Evolutionary conservation across 2,797 vertebrate species (phyloP), one percentile per base, ranked within the genome.

Genomic region (Coregonus suidteri): DNA sequence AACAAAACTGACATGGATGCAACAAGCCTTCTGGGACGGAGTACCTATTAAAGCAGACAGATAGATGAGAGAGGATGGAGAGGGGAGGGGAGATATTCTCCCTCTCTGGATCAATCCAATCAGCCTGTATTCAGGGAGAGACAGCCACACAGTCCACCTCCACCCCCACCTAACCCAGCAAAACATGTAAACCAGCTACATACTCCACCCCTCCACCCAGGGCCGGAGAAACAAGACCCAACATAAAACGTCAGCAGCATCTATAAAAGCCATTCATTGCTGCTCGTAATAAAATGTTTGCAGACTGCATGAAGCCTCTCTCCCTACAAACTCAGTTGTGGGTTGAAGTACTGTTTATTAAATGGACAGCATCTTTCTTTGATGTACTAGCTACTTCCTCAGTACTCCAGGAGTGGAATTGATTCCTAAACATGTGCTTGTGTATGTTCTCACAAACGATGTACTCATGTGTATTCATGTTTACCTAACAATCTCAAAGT

Each of bases 101-200:
- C 41, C 79, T 53, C 82, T n/a, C 75, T 87, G 90, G 92, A 94
- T 94, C 93, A 93, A 94, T 94, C 90, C 89, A 93, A 93, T 94
- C 93, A 93, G 80, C 75, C 71, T 87, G 85, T 86, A 85, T 87
- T 88, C 77, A 88, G 82, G 75, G 70, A 74, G 75, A 71, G 88
- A 9, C 9, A 47, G 41, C 41, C 41, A 47, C 11, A 13, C 41
- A 47, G 41, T 47, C 41, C 9, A 47, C 79, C 83, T 83, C 79
- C 47, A 84, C 79, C 79, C 82, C 83, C 75, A 47, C 41, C 41
- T 47, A 47, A 84, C 81, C 85, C 82, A 70, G 78, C 71, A 65
- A 74, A 52, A 77, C 71, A 77, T 76, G 69, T 82, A 85, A 82
- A 78, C 74, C 20, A 79, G 66, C 34, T 71, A 59, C 75, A 78